phyloP scores from a whole-genome alignment of 2,113 vertebrate species.

The Notarius quadriscutis region DNA sequence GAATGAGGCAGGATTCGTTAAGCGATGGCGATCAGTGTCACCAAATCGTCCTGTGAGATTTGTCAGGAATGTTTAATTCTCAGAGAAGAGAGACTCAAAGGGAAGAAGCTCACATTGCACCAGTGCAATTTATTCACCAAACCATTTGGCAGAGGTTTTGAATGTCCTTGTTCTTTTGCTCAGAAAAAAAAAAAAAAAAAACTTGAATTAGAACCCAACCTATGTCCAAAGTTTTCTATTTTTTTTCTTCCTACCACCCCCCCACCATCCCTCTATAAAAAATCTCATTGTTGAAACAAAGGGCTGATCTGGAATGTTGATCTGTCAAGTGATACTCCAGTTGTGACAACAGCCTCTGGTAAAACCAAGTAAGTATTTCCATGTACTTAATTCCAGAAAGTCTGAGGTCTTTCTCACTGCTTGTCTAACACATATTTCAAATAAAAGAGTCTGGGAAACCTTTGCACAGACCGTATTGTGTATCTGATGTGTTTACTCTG shows the following conservation, averaged over 20 bases:
- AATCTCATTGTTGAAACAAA: conserved; percentile 44
- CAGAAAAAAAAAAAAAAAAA: neutral
- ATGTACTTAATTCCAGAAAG: conserved; percentile 33
- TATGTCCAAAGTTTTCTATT: conserved; percentile 31
- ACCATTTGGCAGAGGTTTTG: neutral
- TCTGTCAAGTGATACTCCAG: conserved; percentile 41
- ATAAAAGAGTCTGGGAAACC: neutral
- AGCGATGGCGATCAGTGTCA: conserved; percentile 28
- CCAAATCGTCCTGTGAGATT: conserved; percentile 44
- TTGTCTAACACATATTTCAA: conserved; percentile 17
- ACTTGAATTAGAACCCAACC: conserved; percentile 33
- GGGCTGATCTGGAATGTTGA: conserved; percentile 48
- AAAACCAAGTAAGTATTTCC: conserved; percentile 32
- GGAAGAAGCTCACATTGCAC: conserved; percentile 35
- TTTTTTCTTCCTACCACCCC: neutral
- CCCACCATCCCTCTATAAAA: neutral
- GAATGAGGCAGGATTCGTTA: neutral
- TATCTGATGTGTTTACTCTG: neutral
- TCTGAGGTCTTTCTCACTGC: neutral
- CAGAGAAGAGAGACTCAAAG: neutral
- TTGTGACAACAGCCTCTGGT: conserved; percentile 45
- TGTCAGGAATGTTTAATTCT: conserved; percentile 37
- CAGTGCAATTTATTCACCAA: conserved; percentile 15
- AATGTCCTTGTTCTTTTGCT: conserved; percentile 44
- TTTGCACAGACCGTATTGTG: neutral